Evolutionary conservation across 2,888 invertebrate genomes (phyloP).

Genomic region (Yponomeuta evonymella): DNA sequence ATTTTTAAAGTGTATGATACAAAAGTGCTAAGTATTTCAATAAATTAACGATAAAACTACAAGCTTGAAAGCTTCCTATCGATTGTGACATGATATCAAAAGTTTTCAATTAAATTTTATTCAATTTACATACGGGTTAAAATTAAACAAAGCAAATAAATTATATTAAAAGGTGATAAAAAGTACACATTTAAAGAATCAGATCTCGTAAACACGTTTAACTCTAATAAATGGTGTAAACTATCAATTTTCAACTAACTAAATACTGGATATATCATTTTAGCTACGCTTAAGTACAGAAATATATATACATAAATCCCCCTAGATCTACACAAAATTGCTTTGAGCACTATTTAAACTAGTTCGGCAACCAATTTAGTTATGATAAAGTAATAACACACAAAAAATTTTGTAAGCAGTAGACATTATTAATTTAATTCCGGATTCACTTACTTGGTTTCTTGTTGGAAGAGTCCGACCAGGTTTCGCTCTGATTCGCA

Average conservation of each 20-base stretch:
- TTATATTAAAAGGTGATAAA: not conserved
- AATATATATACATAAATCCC: slow-evolving; percentile 22
- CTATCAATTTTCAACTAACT: not conserved
- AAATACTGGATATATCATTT: slow-evolving; percentile 1
- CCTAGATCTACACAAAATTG: slow-evolving; percentile 27
- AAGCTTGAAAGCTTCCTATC: slow-evolving; percentile 66
- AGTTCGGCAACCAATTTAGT: slow-evolving; percentile 19
- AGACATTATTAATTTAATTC: too few relatives aligned
- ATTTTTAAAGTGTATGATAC: slow-evolving; percentile 17
- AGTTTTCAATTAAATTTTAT: slow-evolving; percentile 48
- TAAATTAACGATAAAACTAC: not conserved
- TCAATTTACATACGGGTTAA: slow-evolving; percentile 24
- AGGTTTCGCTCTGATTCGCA: too few relatives aligned
- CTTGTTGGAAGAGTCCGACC: too few relatives aligned
- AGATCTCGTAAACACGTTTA: slow-evolving; percentile 5
- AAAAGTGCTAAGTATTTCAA: not conserved
- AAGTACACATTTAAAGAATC: slow-evolving; percentile 10
- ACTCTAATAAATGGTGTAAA: not conserved
- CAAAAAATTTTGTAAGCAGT: not conserved
- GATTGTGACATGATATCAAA: slow-evolving; percentile 54
- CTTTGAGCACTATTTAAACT: slow-evolving; percentile 29
- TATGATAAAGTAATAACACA: not conserved
- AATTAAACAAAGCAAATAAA: slow-evolving; percentile 28
- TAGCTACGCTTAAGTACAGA: slow-evolving; percentile 8
- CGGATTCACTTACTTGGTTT: too few relatives aligned